A percentile compares a stretch with the other conserved stretches of the same genome.
Evolutionary conservation across 37 sponge, comb jelly and placozoan species (phyloP).

Genomic region (Diacarnus erythraeanus): DNA sequence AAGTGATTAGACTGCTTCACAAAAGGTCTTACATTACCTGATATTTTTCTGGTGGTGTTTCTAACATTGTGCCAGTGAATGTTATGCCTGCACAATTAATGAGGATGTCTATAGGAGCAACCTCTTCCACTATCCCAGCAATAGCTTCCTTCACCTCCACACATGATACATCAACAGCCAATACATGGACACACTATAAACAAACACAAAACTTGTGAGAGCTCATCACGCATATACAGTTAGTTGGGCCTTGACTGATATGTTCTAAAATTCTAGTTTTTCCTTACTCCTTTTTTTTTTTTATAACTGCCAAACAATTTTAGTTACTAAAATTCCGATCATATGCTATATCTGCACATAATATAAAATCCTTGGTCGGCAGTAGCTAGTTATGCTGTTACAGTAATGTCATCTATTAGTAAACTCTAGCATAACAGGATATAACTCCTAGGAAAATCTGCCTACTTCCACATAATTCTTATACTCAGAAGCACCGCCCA

Average conservation of each 20-base stretch:
- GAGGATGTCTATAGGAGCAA: conserved; percentile 80
- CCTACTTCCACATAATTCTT: too few relatives aligned
- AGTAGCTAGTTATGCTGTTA: too few relatives aligned
- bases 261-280: neutral
- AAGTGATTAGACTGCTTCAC: neutral
- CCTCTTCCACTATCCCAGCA: conserved; percentile 12
- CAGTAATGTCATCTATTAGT: too few relatives aligned
- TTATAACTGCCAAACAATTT: too few relatives aligned
- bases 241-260: neutral
- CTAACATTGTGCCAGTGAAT: conserved; percentile 49
- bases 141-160: conserved; percentile 11
- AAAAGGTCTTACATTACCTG: conserved; percentile 24
- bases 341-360: too few relatives aligned
- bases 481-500: too few relatives aligned
- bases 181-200: neutral
- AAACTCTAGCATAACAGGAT: too few relatives aligned
- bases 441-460: too few relatives aligned
- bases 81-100: conserved; percentile 95
- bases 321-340: too few relatives aligned
- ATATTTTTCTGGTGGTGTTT: conserved; percentile 62
- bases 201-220: neutral
- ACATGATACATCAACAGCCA: conserved; percentile 61
- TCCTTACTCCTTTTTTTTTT: too few relatives aligned
- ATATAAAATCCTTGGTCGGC: too few relatives aligned
- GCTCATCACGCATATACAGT: neutral